Percentiles rank a stretch among this genome's conserved stretches.
Conservation (phyloP, 2,797 vertebrate genomes). For the Atherinosoma microstoma region DNA sequence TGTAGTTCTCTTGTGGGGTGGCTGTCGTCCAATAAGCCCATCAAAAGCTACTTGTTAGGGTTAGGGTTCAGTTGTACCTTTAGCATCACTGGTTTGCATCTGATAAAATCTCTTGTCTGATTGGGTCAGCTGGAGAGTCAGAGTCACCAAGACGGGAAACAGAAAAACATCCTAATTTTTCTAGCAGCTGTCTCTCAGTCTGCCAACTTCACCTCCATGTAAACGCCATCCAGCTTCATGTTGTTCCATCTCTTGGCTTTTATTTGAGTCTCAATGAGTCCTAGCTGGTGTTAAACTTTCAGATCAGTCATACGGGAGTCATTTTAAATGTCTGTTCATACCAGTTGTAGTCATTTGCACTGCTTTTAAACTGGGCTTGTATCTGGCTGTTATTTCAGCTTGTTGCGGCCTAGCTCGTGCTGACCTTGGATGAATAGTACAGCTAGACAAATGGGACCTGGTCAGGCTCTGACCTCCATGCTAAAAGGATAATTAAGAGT, state of each 20-base stretch:
- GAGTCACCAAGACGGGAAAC: slow-evolving; percentile 40
- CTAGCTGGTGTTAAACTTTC: slow-evolving; percentile 39
- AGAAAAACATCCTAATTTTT: slow-evolving; percentile 54
- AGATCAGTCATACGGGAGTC: slow-evolving; percentile 18
- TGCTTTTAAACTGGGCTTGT: slow-evolving; percentile 23
- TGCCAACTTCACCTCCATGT: slow-evolving; percentile 29
- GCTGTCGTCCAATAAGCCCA: background rate
- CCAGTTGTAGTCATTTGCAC: slow-evolving; percentile 21
- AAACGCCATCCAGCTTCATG: slow-evolving; percentile 42
- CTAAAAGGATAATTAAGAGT: slow-evolving; percentile 39
- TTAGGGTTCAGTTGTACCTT: background rate
- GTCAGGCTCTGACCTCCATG: slow-evolving; percentile 43
- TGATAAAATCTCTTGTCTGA: slow-evolving; percentile 59
- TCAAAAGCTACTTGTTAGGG: background rate
- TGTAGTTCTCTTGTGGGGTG: background rate
- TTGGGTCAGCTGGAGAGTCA: slow-evolving; percentile 17
- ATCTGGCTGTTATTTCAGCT: slow-evolving; percentile 40
- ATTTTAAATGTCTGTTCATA: slow-evolving; percentile 35
- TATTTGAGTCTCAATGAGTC: slow-evolving; percentile 31
- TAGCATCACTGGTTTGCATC: slow-evolving; percentile 28
- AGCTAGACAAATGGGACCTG: slow-evolving; percentile 44
- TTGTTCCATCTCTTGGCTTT: slow-evolving; percentile 37
- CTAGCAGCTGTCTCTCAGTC: slow-evolving; percentile 35
- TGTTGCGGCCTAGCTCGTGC: slow-evolving; percentile 20
- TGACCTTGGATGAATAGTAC: slow-evolving; percentile 29